Base-by-base conservation (phyloP, 2,797 vertebrate species). In the Apodemus agrarius region DNA sequence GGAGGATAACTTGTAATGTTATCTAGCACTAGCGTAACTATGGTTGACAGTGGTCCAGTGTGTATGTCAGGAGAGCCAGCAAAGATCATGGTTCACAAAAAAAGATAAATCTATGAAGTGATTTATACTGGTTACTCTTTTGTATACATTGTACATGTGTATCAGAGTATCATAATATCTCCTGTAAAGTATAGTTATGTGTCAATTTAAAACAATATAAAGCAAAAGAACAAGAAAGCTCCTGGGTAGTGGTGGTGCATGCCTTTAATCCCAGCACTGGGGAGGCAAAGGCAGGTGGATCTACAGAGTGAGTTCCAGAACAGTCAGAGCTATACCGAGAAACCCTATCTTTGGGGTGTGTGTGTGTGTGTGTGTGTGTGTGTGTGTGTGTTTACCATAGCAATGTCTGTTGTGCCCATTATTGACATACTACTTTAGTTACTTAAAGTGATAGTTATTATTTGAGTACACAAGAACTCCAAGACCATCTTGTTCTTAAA, bases 371-470 rank as follows among this genome's bases (percentile, higher is more conserved):
- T 29, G 26, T 29, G 61, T 29, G 63, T 13, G 63, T 13, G 63
- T 12, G 11, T 31, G 12, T 65, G 26, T 31, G 63, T 29, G 26
- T 10, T 3, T 14, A 24, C 31, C 10, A 57, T 46, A 72, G 54
- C 43, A 75, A 67, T 59, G 72, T 87, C 74, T 84, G 59, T 80
- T 95, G 17, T 93, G 22, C 65, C 14, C 76, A 16, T 54, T 91
- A 91, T 89, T 72, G 76, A 37, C 4, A 91, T 85, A 69, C 83
- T 93, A 95, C 94, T 46, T 78, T 49, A 49, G 43, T 78, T 31
- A 17, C 26, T 78, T 76, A 46, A 76, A 76, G 75, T 49, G 43
- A 78, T 49, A 17, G 8, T 76, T 26, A 74, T 49, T 76, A 14
- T 12, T 78, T 78, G 75, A 78, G 21, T 29, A 49, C 13, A 69